Base-by-base conservation (phyloP, 2,797 vertebrate genomes). In the Schizothorax lantsangensis region DNA sequence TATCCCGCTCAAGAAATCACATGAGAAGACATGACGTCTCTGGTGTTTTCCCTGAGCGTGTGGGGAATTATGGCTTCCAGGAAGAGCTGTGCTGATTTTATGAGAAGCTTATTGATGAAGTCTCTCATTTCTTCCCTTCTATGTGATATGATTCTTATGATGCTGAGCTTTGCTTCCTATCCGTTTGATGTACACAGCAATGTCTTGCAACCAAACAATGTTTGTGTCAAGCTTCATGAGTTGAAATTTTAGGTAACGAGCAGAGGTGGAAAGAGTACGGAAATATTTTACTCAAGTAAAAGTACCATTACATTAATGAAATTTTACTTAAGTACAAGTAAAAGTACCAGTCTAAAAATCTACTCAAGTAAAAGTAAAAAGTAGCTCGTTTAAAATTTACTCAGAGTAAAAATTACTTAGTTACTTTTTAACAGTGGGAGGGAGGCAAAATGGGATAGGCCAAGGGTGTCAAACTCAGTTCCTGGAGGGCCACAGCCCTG, bases 81-180 rank as follows among this genome's bases (percentile, higher is more conserved):
- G 40, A 26, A 45, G 49, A 66, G 38, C 47, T 73, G 59, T 38
- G 15, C 62, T 57, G 33, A 79, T 38, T 57, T 88, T 78, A 75
- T 26, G 45, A 87, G 45, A 62, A 68, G 75, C 78, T 84, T 81
- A 86, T 86, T 87, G 80, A 87, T 83, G 72, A 87, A 79, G 77
- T 82, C 59, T 88, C 59, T 80, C 17, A 71, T 87, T 88, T 84
- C 86, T 77, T 73, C 43, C 30, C 66, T 88, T 75, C 57, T 43
- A 64, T 62, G 75, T 81, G 68, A 83, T 85, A 54, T 66, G 15
- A 72, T 81, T 84, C 62, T 57, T 66, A 84, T 78, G 81, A 71
- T 8, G 52, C 77, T 81, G 23, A 68, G 15, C 57, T 85, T 72
- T 87, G 68, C 79, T 77, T 73, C 40, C 64, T 49, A 47, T 36